Evolutionary conservation across 2,113 vertebrate species (phyloP).

Genomic region (Sylvia atricapilla): DNA sequence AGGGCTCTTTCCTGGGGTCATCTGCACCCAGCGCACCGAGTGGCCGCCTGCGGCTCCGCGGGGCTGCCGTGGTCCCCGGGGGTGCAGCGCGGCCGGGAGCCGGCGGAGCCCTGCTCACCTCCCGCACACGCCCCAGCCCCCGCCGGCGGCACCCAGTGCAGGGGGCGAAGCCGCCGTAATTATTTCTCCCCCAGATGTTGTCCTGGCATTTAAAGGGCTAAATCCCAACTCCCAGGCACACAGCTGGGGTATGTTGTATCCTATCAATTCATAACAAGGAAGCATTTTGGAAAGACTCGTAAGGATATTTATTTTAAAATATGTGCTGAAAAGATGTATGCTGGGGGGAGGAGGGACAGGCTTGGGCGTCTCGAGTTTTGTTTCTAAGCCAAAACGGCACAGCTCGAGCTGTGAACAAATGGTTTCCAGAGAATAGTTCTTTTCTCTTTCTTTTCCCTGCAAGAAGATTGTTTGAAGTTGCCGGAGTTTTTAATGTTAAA

Average conservation of each 20-base stretch:
- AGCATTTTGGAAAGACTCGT: slow-evolving; percentile 13
- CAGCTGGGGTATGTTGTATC: not conserved
- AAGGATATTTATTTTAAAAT: slow-evolving; percentile 51
- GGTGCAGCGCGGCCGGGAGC: too few species aligned
- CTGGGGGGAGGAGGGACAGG: not conserved
- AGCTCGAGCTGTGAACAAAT: slow-evolving; percentile 42
- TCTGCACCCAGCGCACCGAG: not conserved
- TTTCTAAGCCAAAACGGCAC: slow-evolving; percentile 26
- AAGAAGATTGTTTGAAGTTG: slow-evolving; percentile 24
- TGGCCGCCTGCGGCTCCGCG: not conserved
- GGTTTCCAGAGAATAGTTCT: slow-evolving; percentile 29
- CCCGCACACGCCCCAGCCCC: not conserved
- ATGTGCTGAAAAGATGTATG: slow-evolving; percentile 24
- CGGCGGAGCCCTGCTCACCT: not conserved
- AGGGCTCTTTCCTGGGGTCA: not conserved
- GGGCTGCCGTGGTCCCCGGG: not conserved
- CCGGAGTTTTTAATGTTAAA: not conserved
- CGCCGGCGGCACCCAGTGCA: fast-evolving
- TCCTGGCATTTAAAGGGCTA: not conserved
- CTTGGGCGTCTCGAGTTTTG: not conserved
- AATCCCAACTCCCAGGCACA: not conserved
- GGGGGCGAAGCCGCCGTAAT: not conserved
- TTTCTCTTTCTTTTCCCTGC: not conserved
- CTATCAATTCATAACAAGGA: slow-evolving; percentile 16
- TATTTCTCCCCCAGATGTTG: not conserved